A percentile compares a stretch with the other conserved stretches of the same genome.
These are phyloP conservation scores for Leucopsar rothschildi DNA, from an alignment of 2,113 vertebrate species.

Conservation along the genomic window DNA sequence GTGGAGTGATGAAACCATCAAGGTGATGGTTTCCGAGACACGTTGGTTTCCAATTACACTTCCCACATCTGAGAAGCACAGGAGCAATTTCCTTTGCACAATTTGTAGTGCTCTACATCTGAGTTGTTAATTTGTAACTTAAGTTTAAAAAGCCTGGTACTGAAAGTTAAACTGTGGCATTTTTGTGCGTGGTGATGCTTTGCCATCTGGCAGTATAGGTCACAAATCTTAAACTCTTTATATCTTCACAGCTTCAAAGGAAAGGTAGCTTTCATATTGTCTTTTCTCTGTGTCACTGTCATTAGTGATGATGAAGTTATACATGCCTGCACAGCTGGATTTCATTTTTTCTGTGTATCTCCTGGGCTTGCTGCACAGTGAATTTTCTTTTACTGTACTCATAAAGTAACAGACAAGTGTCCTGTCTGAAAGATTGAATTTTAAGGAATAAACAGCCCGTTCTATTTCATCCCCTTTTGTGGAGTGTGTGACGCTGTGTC, in stretches of 20 bases:
- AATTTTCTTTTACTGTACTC: not conserved
- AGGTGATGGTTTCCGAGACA: not conserved
- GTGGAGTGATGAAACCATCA: not conserved
- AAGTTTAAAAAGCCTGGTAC: not conserved
- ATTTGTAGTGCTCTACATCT: not conserved
- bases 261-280: not conserved
- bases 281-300: not conserved
- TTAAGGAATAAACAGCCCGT: not conserved
- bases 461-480: not conserved
- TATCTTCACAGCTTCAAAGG: not conserved
- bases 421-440: not conserved
- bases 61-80: not conserved
- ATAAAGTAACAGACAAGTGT: not conserved
- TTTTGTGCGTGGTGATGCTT: not conserved
- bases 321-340: not conserved
- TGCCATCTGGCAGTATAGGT: not conserved
- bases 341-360: not conserved
- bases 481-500: not conserved
- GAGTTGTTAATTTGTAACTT: not conserved
- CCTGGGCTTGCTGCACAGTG: not conserved
- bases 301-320: not conserved
- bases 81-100: not conserved
- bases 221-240: not conserved
- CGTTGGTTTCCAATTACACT: fast-evolving
- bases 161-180: not conserved